Conservation (phyloP, 2,113 vertebrate species). For the Plestiodon gilberti region DNA sequence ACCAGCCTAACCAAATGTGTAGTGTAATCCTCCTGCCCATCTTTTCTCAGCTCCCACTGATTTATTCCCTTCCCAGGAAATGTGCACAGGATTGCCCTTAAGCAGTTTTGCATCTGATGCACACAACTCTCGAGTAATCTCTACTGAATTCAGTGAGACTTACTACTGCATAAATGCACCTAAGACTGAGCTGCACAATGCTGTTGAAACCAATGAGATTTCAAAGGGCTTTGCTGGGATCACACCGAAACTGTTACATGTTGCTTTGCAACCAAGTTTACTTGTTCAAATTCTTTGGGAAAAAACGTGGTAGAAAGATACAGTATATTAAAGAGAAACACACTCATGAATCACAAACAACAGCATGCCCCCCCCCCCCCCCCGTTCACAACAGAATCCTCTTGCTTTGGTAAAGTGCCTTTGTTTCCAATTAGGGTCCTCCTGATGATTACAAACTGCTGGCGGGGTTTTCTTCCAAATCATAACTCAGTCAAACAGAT, state of each 20-base stretch:
- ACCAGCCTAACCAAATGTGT: too few relatives aligned
- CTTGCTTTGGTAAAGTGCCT: slow-evolving; percentile 35
- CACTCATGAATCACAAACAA: slow-evolving; percentile 8
- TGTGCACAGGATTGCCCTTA: neutral
- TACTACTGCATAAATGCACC: neutral
- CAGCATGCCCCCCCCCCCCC: too few relatives aligned
- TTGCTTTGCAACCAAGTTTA: neutral
- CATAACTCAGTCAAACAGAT: slow-evolving; percentile 39
- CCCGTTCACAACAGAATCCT: too few relatives aligned
- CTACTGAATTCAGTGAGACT: neutral
- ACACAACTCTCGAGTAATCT: neutral
- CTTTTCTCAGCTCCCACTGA: too few relatives aligned
- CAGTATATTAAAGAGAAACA: neutral
- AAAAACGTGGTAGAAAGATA: neutral
- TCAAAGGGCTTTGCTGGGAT: neutral
- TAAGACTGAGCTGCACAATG: neutral
- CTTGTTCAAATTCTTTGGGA: slow-evolving; percentile 21
- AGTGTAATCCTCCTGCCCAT: too few relatives aligned
- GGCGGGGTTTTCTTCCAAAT: slow-evolving; percentile 41
- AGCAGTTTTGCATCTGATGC: neutral
- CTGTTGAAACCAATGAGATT: neutral
- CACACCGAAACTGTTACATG: neutral
- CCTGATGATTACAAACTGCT: slow-evolving; percentile 51
- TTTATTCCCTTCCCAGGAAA: too few relatives aligned
- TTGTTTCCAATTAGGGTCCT: slow-evolving; percentile 55